Conservation (phyloP, 2,888 invertebrate genomes). For the Patella caerulea region DNA sequence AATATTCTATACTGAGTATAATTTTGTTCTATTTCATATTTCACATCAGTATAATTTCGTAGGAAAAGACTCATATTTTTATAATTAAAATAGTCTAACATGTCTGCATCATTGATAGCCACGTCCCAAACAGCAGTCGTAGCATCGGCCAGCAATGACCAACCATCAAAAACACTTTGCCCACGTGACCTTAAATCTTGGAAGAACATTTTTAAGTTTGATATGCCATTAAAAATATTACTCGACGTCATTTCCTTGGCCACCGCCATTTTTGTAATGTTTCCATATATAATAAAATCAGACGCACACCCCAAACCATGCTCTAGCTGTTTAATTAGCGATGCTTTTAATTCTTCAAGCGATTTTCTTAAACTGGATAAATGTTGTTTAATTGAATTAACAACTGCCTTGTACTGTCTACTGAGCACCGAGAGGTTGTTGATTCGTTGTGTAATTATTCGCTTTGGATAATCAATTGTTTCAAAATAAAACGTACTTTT, state of each 20-base stretch:
- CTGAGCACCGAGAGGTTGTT: conserved; percentile 34
- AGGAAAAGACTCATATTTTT: conserved; percentile 41
- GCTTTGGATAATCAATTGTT: conserved; percentile 48
- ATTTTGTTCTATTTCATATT: conserved; percentile 24
- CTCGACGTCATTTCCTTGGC: conserved; percentile 43
- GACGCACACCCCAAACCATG: conserved; percentile 27
- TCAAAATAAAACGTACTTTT: conserved; percentile 52
- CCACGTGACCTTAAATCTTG: conserved; percentile 53
- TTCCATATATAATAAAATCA: conserved; percentile 35
- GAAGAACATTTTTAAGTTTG: conserved; percentile 45
- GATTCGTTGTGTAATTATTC: conserved; percentile 37
- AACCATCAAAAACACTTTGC: conserved; percentile 48
- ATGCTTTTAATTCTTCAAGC: conserved; percentile 30
- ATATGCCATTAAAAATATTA: conserved; percentile 38
- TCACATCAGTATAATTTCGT: conserved; percentile 37
- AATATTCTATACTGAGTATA: conserved; percentile 24
- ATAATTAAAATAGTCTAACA: conserved; percentile 47
- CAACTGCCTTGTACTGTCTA: conserved; percentile 30
- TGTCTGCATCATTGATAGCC: conserved; percentile 49
- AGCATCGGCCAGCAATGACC: conserved; percentile 39
- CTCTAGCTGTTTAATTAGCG: conserved; percentile 34
- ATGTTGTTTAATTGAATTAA: conserved; percentile 35
- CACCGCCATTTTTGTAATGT: conserved; percentile 37
- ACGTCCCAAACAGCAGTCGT: conserved; percentile 45
- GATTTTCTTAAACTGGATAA: conserved; percentile 28